Evolutionary conservation across 2,113 vertebrate genomes (phyloP).

Genomic region (Butastur rufipennis): DNA sequence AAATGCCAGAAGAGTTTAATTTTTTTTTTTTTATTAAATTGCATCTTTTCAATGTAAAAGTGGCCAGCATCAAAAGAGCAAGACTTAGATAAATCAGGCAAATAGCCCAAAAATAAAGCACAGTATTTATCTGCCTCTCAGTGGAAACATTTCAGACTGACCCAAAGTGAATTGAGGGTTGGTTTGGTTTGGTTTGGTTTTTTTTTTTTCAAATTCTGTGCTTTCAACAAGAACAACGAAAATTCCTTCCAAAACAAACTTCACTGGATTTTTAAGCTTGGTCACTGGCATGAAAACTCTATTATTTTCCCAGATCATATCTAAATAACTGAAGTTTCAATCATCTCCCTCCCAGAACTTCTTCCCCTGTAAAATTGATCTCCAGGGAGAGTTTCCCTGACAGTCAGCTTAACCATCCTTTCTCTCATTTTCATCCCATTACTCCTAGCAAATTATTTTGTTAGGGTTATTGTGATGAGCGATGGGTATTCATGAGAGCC

Average conservation of each 20-base stretch:
- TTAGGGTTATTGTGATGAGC: neutral
- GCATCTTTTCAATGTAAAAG: neutral
- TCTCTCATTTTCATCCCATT: slow-evolving; percentile 1
- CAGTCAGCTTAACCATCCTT: neutral
- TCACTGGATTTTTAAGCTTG: neutral
- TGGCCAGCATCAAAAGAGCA: neutral
- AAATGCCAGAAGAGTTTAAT: neutral
- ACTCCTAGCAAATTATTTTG: neutral
- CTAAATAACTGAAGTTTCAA: neutral
- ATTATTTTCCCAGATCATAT: neutral
- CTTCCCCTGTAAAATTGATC: neutral
- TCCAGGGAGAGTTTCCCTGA: neutral
- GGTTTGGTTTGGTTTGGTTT: no score
- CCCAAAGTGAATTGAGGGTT: neutral
- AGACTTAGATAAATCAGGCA: neutral
- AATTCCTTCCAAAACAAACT: neutral
- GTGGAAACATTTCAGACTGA: neutral
- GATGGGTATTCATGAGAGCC: neutral
- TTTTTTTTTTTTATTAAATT: neutral
- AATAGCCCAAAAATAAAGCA: neutral
- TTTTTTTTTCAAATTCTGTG: neutral
- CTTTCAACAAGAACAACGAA: neutral
- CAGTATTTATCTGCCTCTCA: neutral
- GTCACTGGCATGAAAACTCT: neutral
- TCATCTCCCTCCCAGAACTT: neutral